These are phyloP conservation scores for Hydroisotoma schaefferi DNA, from an alignment of 2,888 invertebrate genomes.

Conservation along the genomic window DNA sequence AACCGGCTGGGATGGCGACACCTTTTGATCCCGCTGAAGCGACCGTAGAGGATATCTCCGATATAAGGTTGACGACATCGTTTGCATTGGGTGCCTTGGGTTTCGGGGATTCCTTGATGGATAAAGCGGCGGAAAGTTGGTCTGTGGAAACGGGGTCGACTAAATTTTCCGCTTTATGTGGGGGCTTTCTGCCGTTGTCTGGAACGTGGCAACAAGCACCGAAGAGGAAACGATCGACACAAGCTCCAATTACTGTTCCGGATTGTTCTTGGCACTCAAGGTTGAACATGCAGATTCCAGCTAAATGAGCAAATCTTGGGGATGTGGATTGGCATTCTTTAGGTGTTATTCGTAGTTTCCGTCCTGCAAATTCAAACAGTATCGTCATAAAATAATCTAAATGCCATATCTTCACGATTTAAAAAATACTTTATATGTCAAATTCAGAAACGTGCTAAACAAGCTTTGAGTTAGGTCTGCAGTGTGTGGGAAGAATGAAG, in stretches of 20 bases:
- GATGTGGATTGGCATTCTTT: conserved; percentile 45
- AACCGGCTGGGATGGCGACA: too few relatives aligned
- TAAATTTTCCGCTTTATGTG: not conserved
- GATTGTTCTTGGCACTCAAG: conserved; percentile 76
- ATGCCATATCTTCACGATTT: too few relatives aligned
- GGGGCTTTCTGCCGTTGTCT: conserved; percentile 6
- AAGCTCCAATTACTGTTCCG: conserved; percentile 81
- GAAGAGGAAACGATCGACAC: conserved; percentile 88
- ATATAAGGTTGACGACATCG: not conserved
- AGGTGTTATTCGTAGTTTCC: conserved; percentile 45
- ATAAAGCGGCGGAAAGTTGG: not conserved
- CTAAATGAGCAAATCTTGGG: conserved; percentile 49
- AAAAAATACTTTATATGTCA: too few relatives aligned
- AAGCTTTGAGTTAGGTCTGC: too few relatives aligned
- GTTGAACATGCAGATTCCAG: conserved; percentile 89
- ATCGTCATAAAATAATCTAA: too few relatives aligned
- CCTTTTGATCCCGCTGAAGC: conserved; percentile 1
- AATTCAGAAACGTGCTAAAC: too few relatives aligned
- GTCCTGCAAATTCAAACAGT: too few relatives aligned
- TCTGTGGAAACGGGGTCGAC: conserved; percentile 13
- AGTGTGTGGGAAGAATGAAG: too few relatives aligned
- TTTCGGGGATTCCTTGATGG: not conserved
- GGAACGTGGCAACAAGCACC: conserved; percentile 76
- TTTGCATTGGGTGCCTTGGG: not conserved
- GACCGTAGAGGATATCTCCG: not conserved